phyloP scores from a whole-genome alignment of 2,888 invertebrate species.

The Matsumyia berberina region DNA sequence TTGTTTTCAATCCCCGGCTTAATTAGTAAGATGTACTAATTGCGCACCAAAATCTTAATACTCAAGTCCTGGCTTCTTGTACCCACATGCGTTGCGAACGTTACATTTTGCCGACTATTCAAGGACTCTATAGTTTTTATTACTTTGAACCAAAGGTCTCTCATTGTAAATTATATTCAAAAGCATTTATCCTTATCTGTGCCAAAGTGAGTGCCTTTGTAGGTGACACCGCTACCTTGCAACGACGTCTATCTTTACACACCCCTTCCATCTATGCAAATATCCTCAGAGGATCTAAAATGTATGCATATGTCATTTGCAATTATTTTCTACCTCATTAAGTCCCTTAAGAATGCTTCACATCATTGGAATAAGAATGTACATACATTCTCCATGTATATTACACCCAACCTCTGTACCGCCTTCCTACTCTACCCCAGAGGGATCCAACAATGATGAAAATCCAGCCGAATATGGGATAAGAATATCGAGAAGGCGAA shows the following conservation, averaged over 20 bases:
- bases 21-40: no score
- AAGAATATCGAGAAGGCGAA: slow-evolving; percentile 41
- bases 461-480: slow-evolving; percentile 26
- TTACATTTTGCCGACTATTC: no score
- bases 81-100: no score
- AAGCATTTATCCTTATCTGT: no score
- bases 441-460: slow-evolving; percentile 29
- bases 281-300: slow-evolving; percentile 44
- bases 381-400: neutral
- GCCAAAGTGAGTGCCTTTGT: neutral
- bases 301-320: slow-evolving; percentile 70
- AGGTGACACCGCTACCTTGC: slow-evolving; percentile 40
- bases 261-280: slow-evolving; percentile 12
- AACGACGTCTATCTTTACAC: slow-evolving; percentile 7
- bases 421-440: neutral
- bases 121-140: no score
- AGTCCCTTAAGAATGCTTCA: slow-evolving; percentile 60
- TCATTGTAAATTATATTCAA: no score
- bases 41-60: no score
- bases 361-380: slow-evolving; percentile 37
- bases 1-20: no score
- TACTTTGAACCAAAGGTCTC: no score
- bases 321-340: slow-evolving; percentile 74
- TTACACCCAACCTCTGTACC: neutral
- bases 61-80: no score